These are phyloP conservation scores for Cliona cf. orientalis DNA, from an alignment of 37 sponge, comb jelly and placozoan genomes.

Conservation along the genomic window DNA sequence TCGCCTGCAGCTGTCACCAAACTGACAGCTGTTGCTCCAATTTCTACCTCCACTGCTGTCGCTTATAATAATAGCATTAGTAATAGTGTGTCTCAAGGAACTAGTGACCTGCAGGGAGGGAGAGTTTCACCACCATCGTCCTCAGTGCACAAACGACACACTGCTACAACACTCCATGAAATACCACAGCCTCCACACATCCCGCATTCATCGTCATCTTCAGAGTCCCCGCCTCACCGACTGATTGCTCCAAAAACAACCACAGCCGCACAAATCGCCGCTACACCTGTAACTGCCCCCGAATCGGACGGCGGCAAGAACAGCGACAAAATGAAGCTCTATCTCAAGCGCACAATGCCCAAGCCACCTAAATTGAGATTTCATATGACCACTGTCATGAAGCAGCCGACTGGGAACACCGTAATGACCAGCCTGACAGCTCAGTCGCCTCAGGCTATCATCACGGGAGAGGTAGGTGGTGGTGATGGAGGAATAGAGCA, in stretches of 20 bases:
- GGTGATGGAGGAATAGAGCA: background rate
- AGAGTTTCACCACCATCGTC: background rate
- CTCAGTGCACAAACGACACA: background rate
- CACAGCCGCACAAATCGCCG: background rate
- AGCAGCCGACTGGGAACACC: conserved; percentile 8
- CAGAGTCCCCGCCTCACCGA: conserved; percentile 6
- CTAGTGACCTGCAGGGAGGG: background rate
- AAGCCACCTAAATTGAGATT: conserved; percentile 51
- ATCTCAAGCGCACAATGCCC: background rate
- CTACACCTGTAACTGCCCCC: background rate
- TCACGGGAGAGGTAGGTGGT: background rate
- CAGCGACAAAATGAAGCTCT: background rate
- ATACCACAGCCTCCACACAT: background rate
- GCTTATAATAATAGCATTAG: too few species aligned
- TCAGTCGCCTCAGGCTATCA: conserved; percentile 7
- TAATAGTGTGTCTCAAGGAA: background rate
- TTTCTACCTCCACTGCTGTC: too few species aligned
- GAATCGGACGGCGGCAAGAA: background rate
- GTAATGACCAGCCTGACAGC: conserved; percentile 20
- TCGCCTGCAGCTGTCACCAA: background rate
- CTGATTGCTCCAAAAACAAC: conserved; percentile 2
- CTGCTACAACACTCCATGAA: background rate
- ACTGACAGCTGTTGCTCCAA: too few species aligned
- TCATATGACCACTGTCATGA: conserved; percentile 65
- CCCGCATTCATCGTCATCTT: background rate